Evolutionary conservation across 1,140 invertebrate genomes (phyloP).

Genomic region (Drosophila carrolli): DNA sequence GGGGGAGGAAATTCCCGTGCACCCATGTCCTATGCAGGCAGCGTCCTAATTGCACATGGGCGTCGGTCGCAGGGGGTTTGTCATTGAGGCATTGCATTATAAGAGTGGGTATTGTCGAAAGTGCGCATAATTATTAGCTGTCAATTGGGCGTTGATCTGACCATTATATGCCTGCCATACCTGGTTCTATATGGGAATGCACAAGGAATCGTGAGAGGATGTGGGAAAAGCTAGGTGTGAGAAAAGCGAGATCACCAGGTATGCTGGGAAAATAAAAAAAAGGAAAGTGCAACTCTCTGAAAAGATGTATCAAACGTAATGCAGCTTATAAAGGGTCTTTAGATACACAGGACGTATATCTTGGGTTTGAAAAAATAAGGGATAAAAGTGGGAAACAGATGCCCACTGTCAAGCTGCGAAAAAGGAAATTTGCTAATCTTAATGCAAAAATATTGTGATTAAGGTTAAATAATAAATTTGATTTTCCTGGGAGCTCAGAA

Average conservation of each 20-base stretch:
- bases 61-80: not conserved
- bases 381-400: no score
- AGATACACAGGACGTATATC: not conserved
- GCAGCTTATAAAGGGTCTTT: not conserved
- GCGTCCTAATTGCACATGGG: slow-evolving; percentile 32
- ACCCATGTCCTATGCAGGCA: slow-evolving; percentile 65
- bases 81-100: slow-evolving; percentile 14
- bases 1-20: slow-evolving; percentile 56
- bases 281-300: slow-evolving; percentile 12
- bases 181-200: slow-evolving; percentile 34
- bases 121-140: slow-evolving; percentile 73
- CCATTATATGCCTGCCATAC: slow-evolving; percentile 52
- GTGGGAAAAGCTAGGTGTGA: slow-evolving; percentile 45
- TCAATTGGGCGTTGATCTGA: slow-evolving; percentile 71
- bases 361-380: not conserved
- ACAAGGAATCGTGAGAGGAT: not conserved
- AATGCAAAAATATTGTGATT: no score
- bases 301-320: not conserved
- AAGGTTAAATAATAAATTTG: no score
- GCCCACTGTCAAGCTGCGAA: no score
- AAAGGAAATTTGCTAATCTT: no score
- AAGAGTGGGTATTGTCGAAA: slow-evolving; percentile 22
- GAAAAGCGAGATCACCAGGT: slow-evolving; percentile 36
- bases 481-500: no score
- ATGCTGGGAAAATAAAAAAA: slow-evolving; percentile 22